Base-by-base conservation (phyloP, 2,888 invertebrate species). In the Galerucella nymphaeae region DNA sequence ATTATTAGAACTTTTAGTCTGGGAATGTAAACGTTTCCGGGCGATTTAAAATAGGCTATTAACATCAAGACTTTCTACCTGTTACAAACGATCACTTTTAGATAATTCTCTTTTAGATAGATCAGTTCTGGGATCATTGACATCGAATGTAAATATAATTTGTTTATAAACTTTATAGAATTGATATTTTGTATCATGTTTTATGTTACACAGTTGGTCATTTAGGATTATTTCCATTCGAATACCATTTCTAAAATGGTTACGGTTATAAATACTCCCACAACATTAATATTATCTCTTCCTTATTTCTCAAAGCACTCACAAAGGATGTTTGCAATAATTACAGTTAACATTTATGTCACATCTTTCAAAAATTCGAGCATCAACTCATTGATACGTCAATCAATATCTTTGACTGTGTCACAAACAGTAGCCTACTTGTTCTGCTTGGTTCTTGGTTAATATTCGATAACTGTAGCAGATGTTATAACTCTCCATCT, bases 1-100 rank as follows among this genome's bases (percentile, higher is more conserved):
- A 57, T 16, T 57, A 9, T 18, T 58, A 11, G 9, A 58, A 58
- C 9, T 11, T 16, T 41, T 41, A 38, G n/a, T 14, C n/a, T 11
- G 4, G 16, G 61, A 61, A 61, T 61, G 61, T 61, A 8, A 16
- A 16, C 38, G n/a, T 38, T 41, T 61, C 61, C 61, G 61, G 61
- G n/a, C 61, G 38, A 6, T 16, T 10, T 10, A n/a, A 61, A 61
- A 61, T 58, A 58, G 58, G 58, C 38, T 58, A 23, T 58, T 58
- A 20, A 58, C 58, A 58, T 23, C 20, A 30, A 30, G 16, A 38
- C 13, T 13, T 41, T 14, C 38, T 38, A 30, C 61, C 61, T 41
- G 41, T 38, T 61, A 14, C 14, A 38, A 10, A 16, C 41, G 38
- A 13, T 14, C 23, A 14, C 58, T 14, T 30, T 23, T 57, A 23